Evolutionary conservation across 2,888 invertebrate species (phyloP), one percentile per base, ranked within the genome.

Genomic region (Oeneis ivallda): DNA sequence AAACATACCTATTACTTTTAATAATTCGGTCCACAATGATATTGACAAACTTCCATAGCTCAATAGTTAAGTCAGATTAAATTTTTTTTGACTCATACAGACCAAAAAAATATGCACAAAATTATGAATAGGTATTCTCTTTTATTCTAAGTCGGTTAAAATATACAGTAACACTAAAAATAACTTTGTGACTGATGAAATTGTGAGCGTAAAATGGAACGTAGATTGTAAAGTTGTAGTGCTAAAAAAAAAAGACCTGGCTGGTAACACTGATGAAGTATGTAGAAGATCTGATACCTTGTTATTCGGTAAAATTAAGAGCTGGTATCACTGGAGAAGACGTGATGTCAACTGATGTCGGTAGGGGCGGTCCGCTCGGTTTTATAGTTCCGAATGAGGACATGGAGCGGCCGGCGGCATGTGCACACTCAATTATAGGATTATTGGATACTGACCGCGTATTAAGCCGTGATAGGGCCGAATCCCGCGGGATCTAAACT

Each of bases 361-460:
- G 66, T 37, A 57, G 58, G 68, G 45, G 50, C 73, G 73, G 77
- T 79, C 76, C 83, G 72, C 77, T 77, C 76, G 80, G 72, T 81
- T 91, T 85, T 90, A 90, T 90, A 90, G 78, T 65, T 58, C 45
- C 75, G 75, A 77, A 76, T 69, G 72, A 67, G 76, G 78, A 76
- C 73, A 79, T 80, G 77, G 75, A 69, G 73, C 62, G 69, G 43
- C 26, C 62, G 69, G 43, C 26, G 26, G 26, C 26, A 26, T 67
- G 69, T 72, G 76, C 78, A 75, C 79, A 75, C 73, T 79, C 87
- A 85, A 89, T 90, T 90, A 90, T 81, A 82, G 89, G 89, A 90
- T 90, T 88, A 89, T 71, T 80, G 84, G 79, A 81, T 76, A 71
- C 75, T 83, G 81, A 85, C 89, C 90, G 77, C 89, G 86, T 85